Conservation (phyloP, 2,888 invertebrate species). For the Reticulitermes lucifugus region DNA sequence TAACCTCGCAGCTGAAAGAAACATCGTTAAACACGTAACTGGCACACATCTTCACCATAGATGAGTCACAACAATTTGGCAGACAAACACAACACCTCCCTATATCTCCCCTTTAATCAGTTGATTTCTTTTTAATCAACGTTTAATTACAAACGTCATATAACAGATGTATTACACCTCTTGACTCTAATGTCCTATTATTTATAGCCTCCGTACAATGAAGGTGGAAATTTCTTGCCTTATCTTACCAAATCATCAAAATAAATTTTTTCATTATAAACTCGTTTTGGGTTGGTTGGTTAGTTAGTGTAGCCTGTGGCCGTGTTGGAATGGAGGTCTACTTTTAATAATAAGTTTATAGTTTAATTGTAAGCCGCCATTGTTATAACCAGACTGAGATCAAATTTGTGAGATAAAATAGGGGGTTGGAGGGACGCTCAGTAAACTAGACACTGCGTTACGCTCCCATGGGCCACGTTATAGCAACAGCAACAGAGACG, state of each 20-base stretch:
- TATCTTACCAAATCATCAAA: conserved; percentile 35
- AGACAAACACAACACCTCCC: not conserved
- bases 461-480: not conserved
- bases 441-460: not conserved
- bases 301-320: not conserved
- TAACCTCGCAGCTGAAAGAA: not conserved
- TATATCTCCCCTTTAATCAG: conserved; percentile 38
- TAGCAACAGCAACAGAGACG: not conserved
- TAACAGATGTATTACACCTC: conserved; percentile 5
- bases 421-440: not conserved
- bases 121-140: conserved; percentile 45
- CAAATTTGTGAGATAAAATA: not conserved
- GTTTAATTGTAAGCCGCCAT: conserved; percentile 44
- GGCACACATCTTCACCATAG: not conserved
- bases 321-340: conserved; percentile 18
- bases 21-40: not conserved
- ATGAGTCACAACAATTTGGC: not conserved
- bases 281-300: not conserved
- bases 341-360: conserved; percentile 46
- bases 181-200: conserved; percentile 32
- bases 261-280: conserved; percentile 6
- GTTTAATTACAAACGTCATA: conserved; percentile 39
- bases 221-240: conserved; percentile 31
- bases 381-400: not conserved
- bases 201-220: conserved; percentile 31